Percentiles rank a stretch among this genome's conserved stretches.
phyloP scores from a whole-genome alignment of 2,888 invertebrate species.

The Trichogramma dendrolimi region DNA sequence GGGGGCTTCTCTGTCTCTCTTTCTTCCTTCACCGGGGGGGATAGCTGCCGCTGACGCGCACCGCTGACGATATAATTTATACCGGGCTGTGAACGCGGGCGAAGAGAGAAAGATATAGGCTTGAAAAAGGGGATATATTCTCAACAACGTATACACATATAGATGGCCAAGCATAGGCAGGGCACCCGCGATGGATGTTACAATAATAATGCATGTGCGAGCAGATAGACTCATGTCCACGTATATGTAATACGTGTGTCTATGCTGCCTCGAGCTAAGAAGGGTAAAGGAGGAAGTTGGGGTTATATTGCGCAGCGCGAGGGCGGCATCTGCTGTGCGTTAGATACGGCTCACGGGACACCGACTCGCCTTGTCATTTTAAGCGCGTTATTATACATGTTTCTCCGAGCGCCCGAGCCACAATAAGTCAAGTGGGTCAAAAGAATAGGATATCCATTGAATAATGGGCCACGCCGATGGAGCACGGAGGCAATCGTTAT shows the following conservation, averaged over 20 bases:
- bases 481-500: conserved; percentile 2
- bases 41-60: conserved; percentile 49
- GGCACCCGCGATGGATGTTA: too few relatives aligned
- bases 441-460: conserved; percentile 26
- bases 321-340: conserved; percentile 52
- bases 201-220: too few relatives aligned
- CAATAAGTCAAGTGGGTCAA: conserved; percentile 49
- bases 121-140: too few relatives aligned
- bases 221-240: too few relatives aligned
- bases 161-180: too few relatives aligned
- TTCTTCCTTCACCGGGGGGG: background rate
- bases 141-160: too few relatives aligned
- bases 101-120: conserved; percentile 4
- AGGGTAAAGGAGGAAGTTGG: conserved; percentile 29
- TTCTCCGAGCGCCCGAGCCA: conserved; percentile 3
- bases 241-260: too few relatives aligned
- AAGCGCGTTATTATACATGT: conserved; percentile 31
- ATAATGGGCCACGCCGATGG: too few relatives aligned
- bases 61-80: conserved; percentile 49
- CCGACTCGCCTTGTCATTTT: conserved; percentile 45
- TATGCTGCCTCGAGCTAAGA: conserved; percentile 15
- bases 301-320: conserved; percentile 23
- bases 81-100: conserved; percentile 32
- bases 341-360: conserved; percentile 52
- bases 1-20: background rate